Conservation (phyloP, 2,888 invertebrate species). For the Amphipoea lucens region DNA sequence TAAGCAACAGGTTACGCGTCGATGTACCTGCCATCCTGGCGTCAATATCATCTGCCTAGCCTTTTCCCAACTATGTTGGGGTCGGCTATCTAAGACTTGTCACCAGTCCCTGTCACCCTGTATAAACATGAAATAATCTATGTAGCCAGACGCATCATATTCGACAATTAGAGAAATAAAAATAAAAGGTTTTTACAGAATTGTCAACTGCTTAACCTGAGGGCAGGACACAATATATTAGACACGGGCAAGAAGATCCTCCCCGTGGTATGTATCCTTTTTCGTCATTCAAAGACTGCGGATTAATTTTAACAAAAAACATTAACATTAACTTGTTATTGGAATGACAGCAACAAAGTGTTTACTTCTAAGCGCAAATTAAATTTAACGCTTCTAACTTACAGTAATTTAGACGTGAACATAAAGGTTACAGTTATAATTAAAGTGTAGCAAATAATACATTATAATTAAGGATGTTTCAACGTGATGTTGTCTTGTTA, state of each 20-base stretch:
- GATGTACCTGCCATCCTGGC: no score
- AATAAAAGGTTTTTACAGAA: no score
- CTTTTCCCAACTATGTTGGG: no score
- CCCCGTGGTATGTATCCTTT: neutral
- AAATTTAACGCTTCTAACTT: conserved; percentile 35
- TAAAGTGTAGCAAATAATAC: conserved; percentile 22
- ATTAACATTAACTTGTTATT: neutral
- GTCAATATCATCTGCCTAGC: no score
- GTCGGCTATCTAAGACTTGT: no score
- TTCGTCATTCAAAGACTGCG: neutral
- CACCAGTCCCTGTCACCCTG: no score
- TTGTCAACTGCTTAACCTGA: no score
- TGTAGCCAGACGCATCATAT: no score
- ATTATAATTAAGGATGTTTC: conserved; percentile 42
- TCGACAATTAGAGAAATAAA: no score
- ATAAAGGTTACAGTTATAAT: conserved; percentile 50
- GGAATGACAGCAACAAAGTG: conserved; percentile 5
- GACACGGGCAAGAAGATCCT: neutral
- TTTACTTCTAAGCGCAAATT: conserved; percentile 10
- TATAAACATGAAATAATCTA: no score
- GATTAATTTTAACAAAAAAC: conserved; percentile 5
- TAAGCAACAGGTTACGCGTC: no score
- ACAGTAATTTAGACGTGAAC: conserved; percentile 19
- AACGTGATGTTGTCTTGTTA: conserved; percentile 24
- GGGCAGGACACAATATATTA: neutral